These are phyloP conservation scores for Drosophila mayaguana DNA, from an alignment of 2,888 invertebrate genomes.

Conservation along the genomic window DNA sequence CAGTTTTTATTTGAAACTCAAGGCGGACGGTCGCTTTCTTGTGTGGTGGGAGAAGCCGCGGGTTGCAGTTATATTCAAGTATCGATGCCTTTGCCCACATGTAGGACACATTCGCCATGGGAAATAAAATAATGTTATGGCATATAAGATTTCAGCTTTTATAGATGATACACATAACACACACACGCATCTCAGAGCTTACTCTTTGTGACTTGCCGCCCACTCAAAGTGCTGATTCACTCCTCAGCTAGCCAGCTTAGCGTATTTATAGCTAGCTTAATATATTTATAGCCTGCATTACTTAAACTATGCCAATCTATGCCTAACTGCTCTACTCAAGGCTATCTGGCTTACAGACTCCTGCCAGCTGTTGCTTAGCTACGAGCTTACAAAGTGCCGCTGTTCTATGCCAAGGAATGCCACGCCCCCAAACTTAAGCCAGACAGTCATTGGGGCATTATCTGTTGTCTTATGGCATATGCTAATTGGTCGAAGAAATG, in stretches of 20 bases:
- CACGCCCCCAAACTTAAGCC: slow-evolving; percentile 1
- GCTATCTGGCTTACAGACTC: neutral
- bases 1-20: no score
- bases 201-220: neutral
- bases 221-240: neutral
- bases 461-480: slow-evolving; percentile 14
- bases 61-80: no score
- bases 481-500: slow-evolving; percentile 37
- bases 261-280: neutral
- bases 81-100: no score
- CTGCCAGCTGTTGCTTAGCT: neutral
- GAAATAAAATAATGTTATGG: no score
- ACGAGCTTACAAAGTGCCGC: neutral
- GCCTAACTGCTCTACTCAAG: neutral
- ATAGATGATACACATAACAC: no score
- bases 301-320: neutral
- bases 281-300: neutral
- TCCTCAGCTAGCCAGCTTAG: neutral
- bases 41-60: no score
- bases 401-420: neutral
- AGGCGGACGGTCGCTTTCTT: no score
- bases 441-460: slow-evolving; percentile 5
- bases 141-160: no score
- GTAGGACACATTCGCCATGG: no score
- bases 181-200: no score